Conservation (phyloP, 2,888 invertebrate genomes). For the Eupithecia vulgata region DNA sequence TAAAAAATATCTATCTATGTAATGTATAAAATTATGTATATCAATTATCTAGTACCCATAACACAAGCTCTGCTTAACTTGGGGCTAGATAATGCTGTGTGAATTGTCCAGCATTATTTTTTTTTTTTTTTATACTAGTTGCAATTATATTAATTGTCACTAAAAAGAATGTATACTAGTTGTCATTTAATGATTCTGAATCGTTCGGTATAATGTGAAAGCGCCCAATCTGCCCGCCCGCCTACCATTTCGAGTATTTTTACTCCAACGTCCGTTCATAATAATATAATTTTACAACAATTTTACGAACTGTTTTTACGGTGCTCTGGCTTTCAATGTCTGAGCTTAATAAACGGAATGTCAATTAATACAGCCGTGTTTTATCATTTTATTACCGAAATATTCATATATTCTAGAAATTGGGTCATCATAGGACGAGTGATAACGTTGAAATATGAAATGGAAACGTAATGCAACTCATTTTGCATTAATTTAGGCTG, state of each 20-base stretch:
- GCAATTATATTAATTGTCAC: too few relatives aligned
- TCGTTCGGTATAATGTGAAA: neutral
- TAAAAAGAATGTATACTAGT: too few relatives aligned
- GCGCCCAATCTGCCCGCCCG: neutral
- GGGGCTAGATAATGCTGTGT: too few relatives aligned
- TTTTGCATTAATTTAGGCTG: neutral
- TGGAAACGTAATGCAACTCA: neutral
- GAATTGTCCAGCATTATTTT: too few relatives aligned
- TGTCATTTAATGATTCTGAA: too few relatives aligned
- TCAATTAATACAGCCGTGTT: neutral
- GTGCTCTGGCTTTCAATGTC: constrained; percentile 1
- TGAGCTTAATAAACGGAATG: neutral
- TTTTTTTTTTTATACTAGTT: too few relatives aligned
- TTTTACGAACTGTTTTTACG: constrained; percentile 9
- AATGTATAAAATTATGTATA: too few relatives aligned
- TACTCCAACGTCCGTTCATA: neutral
- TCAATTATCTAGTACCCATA: too few relatives aligned
- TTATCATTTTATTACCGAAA: neutral
- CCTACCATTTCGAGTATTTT: constrained; percentile 2
- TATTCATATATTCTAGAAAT: neutral
- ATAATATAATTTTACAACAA: neutral
- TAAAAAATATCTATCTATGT: too few relatives aligned
- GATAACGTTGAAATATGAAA: neutral
- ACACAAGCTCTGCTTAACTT: too few relatives aligned
- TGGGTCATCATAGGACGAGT: neutral